Conservation (phyloP, 2,113 vertebrate species). For the Calyptommatus sinebrachiatus region DNA sequence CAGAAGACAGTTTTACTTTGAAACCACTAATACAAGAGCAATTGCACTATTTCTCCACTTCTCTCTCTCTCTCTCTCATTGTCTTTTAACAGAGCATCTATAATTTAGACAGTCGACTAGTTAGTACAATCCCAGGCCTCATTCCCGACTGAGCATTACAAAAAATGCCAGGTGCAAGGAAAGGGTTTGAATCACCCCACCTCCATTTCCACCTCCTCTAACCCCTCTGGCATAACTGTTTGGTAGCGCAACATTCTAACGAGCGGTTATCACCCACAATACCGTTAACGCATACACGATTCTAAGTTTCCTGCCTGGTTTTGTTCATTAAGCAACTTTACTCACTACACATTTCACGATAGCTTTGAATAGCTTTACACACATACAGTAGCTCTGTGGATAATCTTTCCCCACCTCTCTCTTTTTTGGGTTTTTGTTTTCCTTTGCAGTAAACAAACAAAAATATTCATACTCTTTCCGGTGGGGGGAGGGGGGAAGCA, state of each 20-base stretch:
- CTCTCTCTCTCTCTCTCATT: conserved; percentile 32
- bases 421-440: conserved; percentile 48
- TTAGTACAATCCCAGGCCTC: conserved; percentile 51
- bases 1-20: conserved; percentile 56
- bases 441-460: conserved; percentile 73
- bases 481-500: conserved; percentile 71
- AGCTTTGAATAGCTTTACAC: conserved; percentile 82
- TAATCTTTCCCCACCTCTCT: conserved; percentile 42
- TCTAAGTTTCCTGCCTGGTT: conserved; percentile 81
- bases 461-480: conserved; percentile 83
- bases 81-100: conserved; percentile 59
- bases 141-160: conserved; percentile 46
- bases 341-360: conserved; percentile 82
- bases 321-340: conserved; percentile 77
- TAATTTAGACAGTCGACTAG: conserved; percentile 42
- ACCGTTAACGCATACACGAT: conserved; percentile 76
- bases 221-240: conserved; percentile 32
- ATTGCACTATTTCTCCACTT: conserved; percentile 73
- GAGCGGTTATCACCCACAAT: conserved; percentile 57
- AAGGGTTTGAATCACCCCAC: neutral
- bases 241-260: conserved; percentile 37
- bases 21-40: conserved; percentile 81
- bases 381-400: conserved; percentile 70
- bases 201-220: conserved; percentile 24
- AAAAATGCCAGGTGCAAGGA: conserved; percentile 32